Percentiles rank a stretch among this genome's conserved stretches.
Evolutionary conservation across 2,888 invertebrate genomes (phyloP).

Genomic region (Napeogenes sylphis): DNA sequence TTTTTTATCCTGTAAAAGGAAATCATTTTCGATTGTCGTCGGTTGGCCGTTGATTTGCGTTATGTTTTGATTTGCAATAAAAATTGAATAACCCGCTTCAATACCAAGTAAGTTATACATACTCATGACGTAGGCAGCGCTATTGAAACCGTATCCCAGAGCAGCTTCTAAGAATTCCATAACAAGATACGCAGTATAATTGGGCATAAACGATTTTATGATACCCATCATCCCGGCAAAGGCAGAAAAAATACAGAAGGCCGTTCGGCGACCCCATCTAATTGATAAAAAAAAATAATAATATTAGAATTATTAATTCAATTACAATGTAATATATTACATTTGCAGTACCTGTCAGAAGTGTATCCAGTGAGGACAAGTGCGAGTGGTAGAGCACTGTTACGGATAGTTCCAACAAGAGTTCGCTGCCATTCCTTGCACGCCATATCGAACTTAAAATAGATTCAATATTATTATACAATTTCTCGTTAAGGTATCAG

Average conservation of each 20-base stretch:
- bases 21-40: too few species aligned
- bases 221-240: constrained; percentile 72
- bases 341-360: constrained; percentile 76
- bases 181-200: constrained; percentile 74
- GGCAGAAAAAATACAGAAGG: constrained; percentile 70
- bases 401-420: constrained; percentile 84
- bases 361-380: constrained; percentile 82
- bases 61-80: too few species aligned
- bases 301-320: not conserved
- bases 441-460: constrained; percentile 78
- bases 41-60: too few species aligned
- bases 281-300: not conserved
- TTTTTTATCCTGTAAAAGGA: too few species aligned
- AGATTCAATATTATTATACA: not conserved
- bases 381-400: constrained; percentile 83
- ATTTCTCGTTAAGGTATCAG: too few species aligned
- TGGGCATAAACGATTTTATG: constrained; percentile 71
- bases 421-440: constrained; percentile 85
- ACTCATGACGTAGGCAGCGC: constrained; percentile 73
- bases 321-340: not conserved
- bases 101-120: constrained; percentile 6
- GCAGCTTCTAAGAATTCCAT: constrained; percentile 78
- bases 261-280: constrained; percentile 76
- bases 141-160: constrained; percentile 76
- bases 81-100: too few species aligned